Evolutionary conservation across 2,113 vertebrate genomes (phyloP).

Genomic region (Salvelinus namaycush): DNA sequence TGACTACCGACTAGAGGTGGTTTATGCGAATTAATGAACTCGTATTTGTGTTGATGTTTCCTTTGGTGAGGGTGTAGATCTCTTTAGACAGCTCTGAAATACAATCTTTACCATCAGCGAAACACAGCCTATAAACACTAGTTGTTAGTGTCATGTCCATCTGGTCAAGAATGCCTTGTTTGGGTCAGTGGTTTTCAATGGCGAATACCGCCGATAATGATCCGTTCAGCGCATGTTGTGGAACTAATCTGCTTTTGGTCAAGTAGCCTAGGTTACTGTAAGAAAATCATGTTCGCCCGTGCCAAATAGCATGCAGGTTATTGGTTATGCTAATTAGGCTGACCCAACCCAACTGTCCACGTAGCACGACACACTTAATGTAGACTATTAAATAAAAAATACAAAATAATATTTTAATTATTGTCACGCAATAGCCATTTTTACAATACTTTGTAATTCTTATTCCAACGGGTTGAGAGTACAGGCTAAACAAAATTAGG

Average conservation of each 20-base stretch:
- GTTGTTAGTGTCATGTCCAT: constrained; percentile 42
- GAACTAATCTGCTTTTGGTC: constrained; percentile 38
- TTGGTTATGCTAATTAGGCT: constrained; percentile 18
- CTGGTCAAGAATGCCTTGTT: constrained; percentile 32
- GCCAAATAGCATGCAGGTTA: no score
- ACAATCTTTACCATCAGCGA: background rate
- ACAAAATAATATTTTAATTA: background rate
- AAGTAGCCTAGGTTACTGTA: background rate
- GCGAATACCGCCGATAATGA: constrained; percentile 56
- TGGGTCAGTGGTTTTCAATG: constrained; percentile 58
- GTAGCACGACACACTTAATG: no score
- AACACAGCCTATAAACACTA: background rate
- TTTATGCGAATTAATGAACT: no score
- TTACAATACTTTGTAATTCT: background rate
- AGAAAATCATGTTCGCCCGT: no score
- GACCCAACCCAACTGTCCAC: constrained; percentile 1
- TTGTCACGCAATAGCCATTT: background rate
- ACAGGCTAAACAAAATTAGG: background rate
- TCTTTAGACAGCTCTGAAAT: no score
- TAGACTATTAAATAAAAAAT: no score
- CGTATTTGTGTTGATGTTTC: no score
- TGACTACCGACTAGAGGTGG: no score
- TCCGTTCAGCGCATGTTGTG: constrained; percentile 36
- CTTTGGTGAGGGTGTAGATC: no score
- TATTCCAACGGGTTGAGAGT: background rate